phyloP scores from a whole-genome alignment of 2,113 vertebrate genomes.

The Stictonetta naevosa region DNA sequence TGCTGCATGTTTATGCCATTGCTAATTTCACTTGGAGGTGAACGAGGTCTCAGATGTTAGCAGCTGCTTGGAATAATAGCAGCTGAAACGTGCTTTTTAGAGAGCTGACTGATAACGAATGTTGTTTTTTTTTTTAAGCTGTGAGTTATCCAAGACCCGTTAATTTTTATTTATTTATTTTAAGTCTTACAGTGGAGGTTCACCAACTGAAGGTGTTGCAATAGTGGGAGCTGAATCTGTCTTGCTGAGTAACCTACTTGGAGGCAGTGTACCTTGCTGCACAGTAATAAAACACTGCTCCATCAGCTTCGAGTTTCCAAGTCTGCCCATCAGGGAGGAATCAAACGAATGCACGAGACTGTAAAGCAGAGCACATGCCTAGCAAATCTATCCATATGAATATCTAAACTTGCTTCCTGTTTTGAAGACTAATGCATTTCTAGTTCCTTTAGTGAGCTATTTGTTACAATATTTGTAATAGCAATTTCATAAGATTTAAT shows the following conservation, averaged over 20 bases:
- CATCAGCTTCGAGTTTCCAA: neutral
- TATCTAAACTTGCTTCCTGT: neutral
- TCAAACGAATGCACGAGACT: neutral
- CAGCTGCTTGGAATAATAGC: conserved; percentile 29
- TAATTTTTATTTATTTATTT: neutral
- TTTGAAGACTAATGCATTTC: neutral
- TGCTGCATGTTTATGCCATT: neutral
- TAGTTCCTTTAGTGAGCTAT: neutral
- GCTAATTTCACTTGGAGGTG: conserved; percentile 31
- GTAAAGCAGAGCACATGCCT: neutral
- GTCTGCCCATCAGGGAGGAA: neutral
- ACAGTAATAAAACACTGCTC: neutral
- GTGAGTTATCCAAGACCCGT: neutral
- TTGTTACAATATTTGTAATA: neutral
- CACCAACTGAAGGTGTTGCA: conserved; percentile 23
- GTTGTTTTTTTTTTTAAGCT: neutral
- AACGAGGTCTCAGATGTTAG: conserved; percentile 32
- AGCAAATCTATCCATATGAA: neutral
- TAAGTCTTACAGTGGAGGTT: neutral
- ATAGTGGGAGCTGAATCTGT: neutral
- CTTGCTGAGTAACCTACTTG: conserved; percentile 3
- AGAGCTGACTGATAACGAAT: neutral
- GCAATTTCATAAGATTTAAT: neutral
- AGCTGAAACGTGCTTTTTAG: conserved; percentile 14
- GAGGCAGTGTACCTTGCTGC: neutral